Evolutionary conservation across 2,888 invertebrate species (phyloP).

Genomic region (Adineta ricciae): DNA sequence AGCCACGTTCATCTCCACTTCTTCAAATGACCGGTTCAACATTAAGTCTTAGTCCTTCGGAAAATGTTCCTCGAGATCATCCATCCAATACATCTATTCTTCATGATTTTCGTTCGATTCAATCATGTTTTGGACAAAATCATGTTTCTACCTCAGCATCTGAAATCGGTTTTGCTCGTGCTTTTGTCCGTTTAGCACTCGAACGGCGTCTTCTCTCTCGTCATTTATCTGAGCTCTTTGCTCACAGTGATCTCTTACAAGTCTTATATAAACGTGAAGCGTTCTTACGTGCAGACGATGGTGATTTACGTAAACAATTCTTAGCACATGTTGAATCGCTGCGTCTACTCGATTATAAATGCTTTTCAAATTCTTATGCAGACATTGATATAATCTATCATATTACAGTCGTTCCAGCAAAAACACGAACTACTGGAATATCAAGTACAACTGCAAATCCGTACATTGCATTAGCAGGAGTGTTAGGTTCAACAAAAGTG

Average conservation of each 20-base stretch:
- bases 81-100: background rate
- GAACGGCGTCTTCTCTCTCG: conserved; percentile 89
- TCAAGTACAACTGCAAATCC: conserved; percentile 78
- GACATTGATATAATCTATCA: conserved; percentile 59
- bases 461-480: conserved; percentile 86
- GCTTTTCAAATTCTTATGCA: conserved; percentile 90
- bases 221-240: conserved; percentile 73
- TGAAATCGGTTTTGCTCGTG: conserved; percentile 75
- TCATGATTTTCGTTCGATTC: background rate
- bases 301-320: conserved; percentile 81
- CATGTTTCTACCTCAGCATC: conserved; percentile 57
- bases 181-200: conserved; percentile 85
- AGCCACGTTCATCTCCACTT: background rate
- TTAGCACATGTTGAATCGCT: conserved; percentile 85
- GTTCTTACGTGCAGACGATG: conserved; percentile 68
- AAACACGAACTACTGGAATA: conserved; percentile 55
- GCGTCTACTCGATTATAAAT: conserved; percentile 93
- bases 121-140: conserved; percentile 19
- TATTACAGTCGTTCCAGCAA: conserved; percentile 79
- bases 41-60: background rate
- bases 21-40: background rate
- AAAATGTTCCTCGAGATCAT: background rate
- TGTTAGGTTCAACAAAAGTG: conserved; percentile 75
- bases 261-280: conserved; percentile 70
- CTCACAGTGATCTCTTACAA: conserved; percentile 42